Base-by-base conservation (phyloP, 2,888 invertebrate species). In the Hesperia comma region DNA sequence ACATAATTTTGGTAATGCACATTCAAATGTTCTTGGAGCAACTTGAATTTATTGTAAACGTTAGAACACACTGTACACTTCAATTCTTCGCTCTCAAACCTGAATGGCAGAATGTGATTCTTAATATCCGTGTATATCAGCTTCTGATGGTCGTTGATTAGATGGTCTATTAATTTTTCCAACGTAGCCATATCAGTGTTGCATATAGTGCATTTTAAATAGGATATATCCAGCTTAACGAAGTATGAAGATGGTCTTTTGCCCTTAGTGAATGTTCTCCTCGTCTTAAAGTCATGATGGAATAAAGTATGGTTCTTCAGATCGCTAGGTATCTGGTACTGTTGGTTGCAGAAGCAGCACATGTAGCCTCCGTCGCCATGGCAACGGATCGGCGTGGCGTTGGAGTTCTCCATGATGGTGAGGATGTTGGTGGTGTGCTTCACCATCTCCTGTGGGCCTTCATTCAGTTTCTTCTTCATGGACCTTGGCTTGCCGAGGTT, bases 181-280 rank as follows among this genome's bases (percentile, higher is more conserved):
- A 74, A 63, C 10, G 61, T 68, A 14, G 56, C 69, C 49, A 70
- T 70, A 37, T 60, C 64, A n/a, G 32, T 64, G 21, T 67, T 54
- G 63, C 67, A 77, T n/a, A 70, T 63, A 12, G 26, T 72, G 64
- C 76, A 81, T 53, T 62, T 70, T 54, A 75, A 68, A 14, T 63
- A 68, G 14, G 86, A 83, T 10, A 87, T 80, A 55, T 87, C 86
- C 6, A 86, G 66, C 68, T 86, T 86, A 0, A 84, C 77, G 6
- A 79, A 72, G 60, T 79, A 82, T 6, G 77, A 77, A 3, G 77
- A 77, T 75, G 83, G 77, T n/a, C 75, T 75, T 70, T 80, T 78
- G 0, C 72, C 74, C 61, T 74, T 79, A 77, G 82, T 82, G 43
- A 83, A 82, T n/a, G 71, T 57, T 5, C 26, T 14, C 8, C 15